Evolutionary conservation across 2,888 invertebrate species (phyloP).

Genomic region (Rotaria socialis): DNA sequence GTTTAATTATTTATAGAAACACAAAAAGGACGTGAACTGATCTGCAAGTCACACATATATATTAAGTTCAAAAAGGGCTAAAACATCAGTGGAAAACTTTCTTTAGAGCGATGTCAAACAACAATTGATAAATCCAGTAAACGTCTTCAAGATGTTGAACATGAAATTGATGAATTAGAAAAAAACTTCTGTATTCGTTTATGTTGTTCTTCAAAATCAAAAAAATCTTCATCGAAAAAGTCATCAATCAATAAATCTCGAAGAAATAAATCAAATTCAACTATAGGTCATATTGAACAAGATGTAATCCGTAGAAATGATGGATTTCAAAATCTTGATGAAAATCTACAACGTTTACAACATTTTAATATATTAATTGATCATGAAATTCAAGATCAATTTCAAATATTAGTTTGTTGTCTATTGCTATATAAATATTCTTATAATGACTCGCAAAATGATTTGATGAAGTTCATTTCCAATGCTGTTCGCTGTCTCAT

Average conservation of each 20-base stretch:
- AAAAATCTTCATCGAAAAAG: not conserved
- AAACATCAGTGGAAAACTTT: not conserved
- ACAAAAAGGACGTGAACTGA: no score
- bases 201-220: not conserved
- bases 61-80: not conserved
- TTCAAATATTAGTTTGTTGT: not conserved
- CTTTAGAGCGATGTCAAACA: not conserved
- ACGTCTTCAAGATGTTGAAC: not conserved
- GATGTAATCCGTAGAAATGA: not conserved
- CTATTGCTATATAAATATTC: no score
- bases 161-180: slow-evolving; percentile 15
- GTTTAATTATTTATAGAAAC: not conserved
- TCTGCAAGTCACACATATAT: no score
- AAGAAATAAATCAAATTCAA: not conserved
- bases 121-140: not conserved
- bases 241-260: not conserved
- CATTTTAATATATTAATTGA: slow-evolving; percentile 31
- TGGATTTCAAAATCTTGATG: slow-evolving; percentile 1
- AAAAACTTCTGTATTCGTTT: not conserved
- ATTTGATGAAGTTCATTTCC: no score
- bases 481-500: no score
- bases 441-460: no score
- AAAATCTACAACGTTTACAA: slow-evolving; percentile 12
- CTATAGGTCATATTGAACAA: not conserved
- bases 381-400: slow-evolving; percentile 26